Evolutionary conservation across 2,888 invertebrate species (phyloP).

Genomic region (Anagyrus pseudococci): DNA sequence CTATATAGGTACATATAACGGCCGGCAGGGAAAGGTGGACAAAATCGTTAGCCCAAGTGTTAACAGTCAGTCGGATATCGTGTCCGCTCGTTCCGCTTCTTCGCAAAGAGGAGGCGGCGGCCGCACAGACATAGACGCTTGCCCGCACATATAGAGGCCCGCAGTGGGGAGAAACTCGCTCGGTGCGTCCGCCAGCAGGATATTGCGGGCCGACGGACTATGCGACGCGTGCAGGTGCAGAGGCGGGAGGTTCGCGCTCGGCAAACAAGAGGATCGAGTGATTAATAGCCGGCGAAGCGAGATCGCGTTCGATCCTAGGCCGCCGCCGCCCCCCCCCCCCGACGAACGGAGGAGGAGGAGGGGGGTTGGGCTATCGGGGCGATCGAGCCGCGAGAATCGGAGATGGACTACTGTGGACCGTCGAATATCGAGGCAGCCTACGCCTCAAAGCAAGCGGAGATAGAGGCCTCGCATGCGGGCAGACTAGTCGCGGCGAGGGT

Average conservation of each 20-base stretch:
- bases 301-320: conserved; percentile 3
- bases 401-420: no score
- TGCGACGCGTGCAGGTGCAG: conserved; percentile 20
- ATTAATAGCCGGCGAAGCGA: conserved; percentile 51
- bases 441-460: neutral
- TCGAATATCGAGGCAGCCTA: no score
- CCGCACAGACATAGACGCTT: no score
- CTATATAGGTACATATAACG: no score
- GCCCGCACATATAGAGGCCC: neutral
- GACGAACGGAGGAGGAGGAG: neutral
- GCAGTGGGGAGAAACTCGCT: neutral
- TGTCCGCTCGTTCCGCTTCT: no score
- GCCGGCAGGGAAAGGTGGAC: no score
- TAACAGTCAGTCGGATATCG: no score
- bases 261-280: conserved; percentile 56
- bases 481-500: no score
- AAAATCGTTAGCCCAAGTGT: no score
- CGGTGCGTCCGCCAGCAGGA: conserved; percentile 21
- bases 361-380: neutral
- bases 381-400: no score
- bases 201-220: conserved; percentile 17
- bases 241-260: conserved; percentile 53
- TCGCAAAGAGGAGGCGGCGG: no score
- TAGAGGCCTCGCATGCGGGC: neutral
- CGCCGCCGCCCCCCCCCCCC: neutral